Conservation (phyloP, 1,140 invertebrate genomes). For the Pseudomyrmex concolor region DNA sequence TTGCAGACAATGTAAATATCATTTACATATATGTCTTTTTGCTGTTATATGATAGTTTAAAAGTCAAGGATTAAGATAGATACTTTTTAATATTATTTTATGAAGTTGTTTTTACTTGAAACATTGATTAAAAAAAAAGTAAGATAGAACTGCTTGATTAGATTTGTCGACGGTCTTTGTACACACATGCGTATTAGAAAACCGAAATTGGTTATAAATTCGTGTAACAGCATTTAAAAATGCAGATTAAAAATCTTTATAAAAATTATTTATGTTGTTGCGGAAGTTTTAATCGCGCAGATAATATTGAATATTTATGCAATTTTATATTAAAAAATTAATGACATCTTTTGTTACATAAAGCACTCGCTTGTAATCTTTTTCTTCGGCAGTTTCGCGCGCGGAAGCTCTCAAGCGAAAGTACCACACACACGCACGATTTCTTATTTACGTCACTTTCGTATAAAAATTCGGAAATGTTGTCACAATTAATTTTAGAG, state of each 20-base stretch:
- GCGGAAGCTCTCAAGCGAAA: neutral
- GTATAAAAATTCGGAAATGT: neutral
- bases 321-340: neutral
- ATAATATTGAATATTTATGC: neutral
- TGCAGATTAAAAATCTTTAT: too few relatives aligned
- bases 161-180: too few relatives aligned
- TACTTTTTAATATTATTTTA: too few relatives aligned
- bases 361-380: conserved; percentile 1
- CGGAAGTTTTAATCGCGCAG: too few relatives aligned
- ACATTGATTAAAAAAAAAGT: too few relatives aligned
- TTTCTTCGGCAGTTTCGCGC: neutral
- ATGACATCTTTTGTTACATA: conserved; percentile 20
- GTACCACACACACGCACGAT: neutral
- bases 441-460: neutral
- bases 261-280: too few relatives aligned
- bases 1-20: neutral
- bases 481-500: neutral
- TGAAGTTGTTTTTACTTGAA: too few relatives aligned
- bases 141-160: too few relatives aligned
- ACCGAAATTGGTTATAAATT: too few relatives aligned
- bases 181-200: too few relatives aligned
- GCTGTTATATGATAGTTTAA: neutral
- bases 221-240: too few relatives aligned
- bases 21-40: neutral
- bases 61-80: too few relatives aligned